Percentiles rank a stretch among this genome's conserved stretches.
phyloP scores from a whole-genome alignment of 1,140 invertebrate genomes.

The Papilio polytes region DNA sequence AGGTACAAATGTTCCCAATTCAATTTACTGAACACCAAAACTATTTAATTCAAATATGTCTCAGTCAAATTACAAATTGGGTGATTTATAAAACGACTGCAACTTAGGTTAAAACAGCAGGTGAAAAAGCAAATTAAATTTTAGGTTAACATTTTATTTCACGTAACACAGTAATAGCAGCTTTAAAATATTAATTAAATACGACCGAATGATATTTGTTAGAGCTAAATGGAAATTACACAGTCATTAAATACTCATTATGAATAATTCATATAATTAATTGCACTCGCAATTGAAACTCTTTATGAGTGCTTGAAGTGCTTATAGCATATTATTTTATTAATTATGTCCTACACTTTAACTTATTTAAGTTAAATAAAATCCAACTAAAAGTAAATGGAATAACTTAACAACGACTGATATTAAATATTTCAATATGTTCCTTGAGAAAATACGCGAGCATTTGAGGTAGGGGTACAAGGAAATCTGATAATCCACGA shows the following conservation, averaged over 20 bases:
- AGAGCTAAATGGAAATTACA: conserved; percentile 24
- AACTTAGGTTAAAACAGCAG: too few species aligned
- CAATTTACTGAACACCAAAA: not conserved
- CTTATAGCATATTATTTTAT: not conserved
- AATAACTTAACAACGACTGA: too few species aligned
- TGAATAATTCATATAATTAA: conserved; percentile 27
- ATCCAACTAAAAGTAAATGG: not conserved
- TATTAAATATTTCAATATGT: too few species aligned
- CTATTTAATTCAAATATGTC: too few species aligned
- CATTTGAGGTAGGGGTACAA: too few species aligned
- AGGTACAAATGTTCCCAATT: too few species aligned
- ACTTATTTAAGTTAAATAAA: not conserved
- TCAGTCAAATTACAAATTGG: too few species aligned
- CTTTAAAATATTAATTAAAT: conserved; percentile 21
- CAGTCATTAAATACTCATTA: conserved; percentile 29
- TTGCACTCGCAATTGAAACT: conserved; percentile 21
- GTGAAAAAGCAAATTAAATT: not conserved
- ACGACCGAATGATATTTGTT: not conserved
- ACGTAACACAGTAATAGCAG: not conserved
- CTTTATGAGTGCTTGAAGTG: not conserved
- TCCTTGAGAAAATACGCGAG: too few species aligned
- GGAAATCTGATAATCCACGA: too few species aligned
- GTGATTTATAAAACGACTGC: too few species aligned
- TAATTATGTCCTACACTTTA: not conserved
- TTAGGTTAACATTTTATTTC: not conserved